These are phyloP conservation scores for Micromesistius poutassou DNA, from an alignment of 2,797 vertebrate species.

Conservation along the genomic window DNA sequence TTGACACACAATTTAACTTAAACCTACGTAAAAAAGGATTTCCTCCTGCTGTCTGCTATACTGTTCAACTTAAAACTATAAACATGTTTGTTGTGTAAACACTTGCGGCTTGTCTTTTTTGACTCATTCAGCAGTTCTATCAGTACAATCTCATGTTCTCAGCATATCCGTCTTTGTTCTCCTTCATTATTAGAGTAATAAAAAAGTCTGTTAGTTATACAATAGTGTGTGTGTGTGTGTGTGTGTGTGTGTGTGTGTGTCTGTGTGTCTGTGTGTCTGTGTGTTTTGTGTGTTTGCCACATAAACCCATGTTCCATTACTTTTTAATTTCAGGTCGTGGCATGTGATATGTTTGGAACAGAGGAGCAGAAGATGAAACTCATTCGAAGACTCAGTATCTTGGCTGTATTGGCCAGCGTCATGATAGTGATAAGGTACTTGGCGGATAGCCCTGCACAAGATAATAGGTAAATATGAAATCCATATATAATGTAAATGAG, in stretches of 20 bases:
- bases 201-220: neutral
- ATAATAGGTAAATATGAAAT: conserved; percentile 63
- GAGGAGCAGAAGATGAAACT: conserved; percentile 64
- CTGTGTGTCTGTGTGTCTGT: neutral
- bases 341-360: conserved; percentile 53
- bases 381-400: conserved; percentile 74
- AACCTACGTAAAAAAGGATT: neutral
- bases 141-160: neutral
- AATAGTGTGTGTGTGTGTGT: neutral
- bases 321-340: conserved; percentile 24
- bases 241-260: neutral
- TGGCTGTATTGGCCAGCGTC: conserved; percentile 77
- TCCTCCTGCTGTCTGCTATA: conserved; percentile 9
- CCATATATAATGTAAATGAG: neutral
- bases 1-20: neutral
- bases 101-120: conserved; percentile 14
- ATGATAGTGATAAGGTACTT: conserved; percentile 79
- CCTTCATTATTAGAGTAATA: neutral
- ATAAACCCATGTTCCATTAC: conserved; percentile 2
- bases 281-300: neutral
- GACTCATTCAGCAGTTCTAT: neutral
- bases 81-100: conserved; percentile 63
- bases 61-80: conserved; percentile 14
- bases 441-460: conserved; percentile 57
- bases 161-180: neutral